Percentiles rank a stretch among this genome's conserved stretches.
Conservation (phyloP, 2,113 vertebrate species). For the Oenanthe oenanthe region DNA sequence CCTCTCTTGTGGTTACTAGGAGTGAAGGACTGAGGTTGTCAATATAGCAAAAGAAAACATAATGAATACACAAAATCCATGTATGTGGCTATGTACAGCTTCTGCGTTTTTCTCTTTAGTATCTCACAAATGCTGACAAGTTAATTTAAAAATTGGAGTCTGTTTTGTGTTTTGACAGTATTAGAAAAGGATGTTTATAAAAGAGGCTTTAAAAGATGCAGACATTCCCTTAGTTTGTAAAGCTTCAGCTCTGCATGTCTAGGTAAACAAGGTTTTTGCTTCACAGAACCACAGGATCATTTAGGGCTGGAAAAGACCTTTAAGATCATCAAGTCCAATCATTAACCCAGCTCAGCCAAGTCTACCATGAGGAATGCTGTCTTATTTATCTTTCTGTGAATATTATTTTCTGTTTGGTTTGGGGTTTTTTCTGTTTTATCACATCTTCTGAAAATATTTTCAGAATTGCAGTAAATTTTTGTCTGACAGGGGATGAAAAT, state of each 20-base stretch:
- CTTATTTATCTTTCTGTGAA: not conserved
- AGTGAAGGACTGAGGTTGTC: not conserved
- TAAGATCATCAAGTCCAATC: not conserved
- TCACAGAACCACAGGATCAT: not conserved
- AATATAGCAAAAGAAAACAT: slow-evolving; percentile 44
- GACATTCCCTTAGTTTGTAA: not conserved
- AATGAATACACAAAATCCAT: not conserved
- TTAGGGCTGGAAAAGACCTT: not conserved
- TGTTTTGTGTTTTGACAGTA: slow-evolving; percentile 15
- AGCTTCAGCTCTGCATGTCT: not conserved
- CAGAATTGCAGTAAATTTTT: not conserved
- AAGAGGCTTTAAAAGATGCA: slow-evolving; percentile 11
- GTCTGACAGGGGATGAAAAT: not conserved
- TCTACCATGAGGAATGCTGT: not conserved
- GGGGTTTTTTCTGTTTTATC: not conserved
- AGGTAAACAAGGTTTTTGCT: not conserved
- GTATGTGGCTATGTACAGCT: not conserved
- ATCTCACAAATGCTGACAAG: not conserved
- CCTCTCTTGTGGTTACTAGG: slow-evolving; percentile 32
- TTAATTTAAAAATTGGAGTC: slow-evolving; percentile 6
- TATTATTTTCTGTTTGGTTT: not conserved
- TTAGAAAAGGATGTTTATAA: slow-evolving; percentile 20
- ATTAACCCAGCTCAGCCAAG: not conserved
- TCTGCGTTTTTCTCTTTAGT: slow-evolving; percentile 20
- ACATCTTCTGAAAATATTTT: not conserved